Evolutionary conservation across 2,888 invertebrate genomes (phyloP).

Genomic region (Helobdella robusta): DNA sequence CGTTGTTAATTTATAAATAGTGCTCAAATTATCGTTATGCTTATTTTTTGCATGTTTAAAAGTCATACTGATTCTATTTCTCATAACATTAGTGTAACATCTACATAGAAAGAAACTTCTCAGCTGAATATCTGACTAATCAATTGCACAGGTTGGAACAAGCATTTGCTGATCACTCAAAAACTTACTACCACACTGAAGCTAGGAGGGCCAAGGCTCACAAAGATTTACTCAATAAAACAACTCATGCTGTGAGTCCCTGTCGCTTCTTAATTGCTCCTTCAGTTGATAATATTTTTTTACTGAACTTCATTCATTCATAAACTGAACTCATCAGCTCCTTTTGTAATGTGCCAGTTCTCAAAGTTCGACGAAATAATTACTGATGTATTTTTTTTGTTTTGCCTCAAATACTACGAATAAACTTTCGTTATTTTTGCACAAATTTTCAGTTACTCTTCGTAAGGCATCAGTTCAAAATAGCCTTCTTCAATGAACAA

Average conservation of each 20-base stretch:
- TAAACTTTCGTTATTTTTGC: too few species aligned
- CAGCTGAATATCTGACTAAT: background rate
- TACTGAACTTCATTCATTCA: too few species aligned
- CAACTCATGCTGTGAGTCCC: conserved; percentile 63
- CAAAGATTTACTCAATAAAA: conserved; percentile 78
- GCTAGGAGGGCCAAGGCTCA: conserved; percentile 73
- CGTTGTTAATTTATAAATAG: too few species aligned
- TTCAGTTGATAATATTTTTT: background rate
- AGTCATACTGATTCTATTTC: too few species aligned
- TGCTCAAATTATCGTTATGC: too few species aligned
- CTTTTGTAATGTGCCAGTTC: too few species aligned
- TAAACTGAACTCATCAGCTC: too few species aligned
- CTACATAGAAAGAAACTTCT: background rate
- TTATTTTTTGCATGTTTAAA: too few species aligned
- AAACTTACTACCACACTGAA: conserved; percentile 81
- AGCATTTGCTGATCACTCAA: conserved; percentile 84
- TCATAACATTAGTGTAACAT: too few species aligned
- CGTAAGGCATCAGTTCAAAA: conserved; percentile 91
- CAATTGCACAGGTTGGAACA: conserved; percentile 64
- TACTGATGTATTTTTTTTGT: too few species aligned
- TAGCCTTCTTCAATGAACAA: conserved; percentile 86
- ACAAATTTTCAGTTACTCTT: conserved; percentile 63
- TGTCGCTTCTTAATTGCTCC: background rate
- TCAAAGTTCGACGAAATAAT: too few species aligned
- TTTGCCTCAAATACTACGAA: too few species aligned